These are phyloP conservation scores for Osmerus mordax DNA, from an alignment of 2,113 vertebrate genomes.

Conservation along the genomic window DNA sequence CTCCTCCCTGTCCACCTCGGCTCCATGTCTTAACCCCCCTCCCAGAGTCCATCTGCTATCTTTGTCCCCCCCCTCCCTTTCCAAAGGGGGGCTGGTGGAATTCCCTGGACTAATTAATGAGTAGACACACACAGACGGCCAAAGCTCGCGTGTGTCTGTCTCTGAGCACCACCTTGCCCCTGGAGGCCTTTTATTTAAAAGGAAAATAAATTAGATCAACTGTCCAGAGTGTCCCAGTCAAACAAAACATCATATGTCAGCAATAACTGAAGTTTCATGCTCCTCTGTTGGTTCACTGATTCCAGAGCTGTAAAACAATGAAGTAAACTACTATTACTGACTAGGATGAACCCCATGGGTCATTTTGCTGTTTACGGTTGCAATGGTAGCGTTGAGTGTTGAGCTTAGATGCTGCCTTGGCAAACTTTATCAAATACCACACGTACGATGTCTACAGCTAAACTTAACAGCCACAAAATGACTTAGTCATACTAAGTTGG, in stretches of 20 bases:
- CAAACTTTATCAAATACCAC: too few species aligned
- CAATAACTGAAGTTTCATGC: constrained; percentile 17
- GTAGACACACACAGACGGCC: constrained; percentile 73
- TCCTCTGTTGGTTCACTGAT: neutral
- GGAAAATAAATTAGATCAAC: constrained; percentile 71
- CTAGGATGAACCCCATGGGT: too few species aligned
- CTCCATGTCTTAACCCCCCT: constrained; percentile 63
- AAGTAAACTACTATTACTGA: neutral
- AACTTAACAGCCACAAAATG: neutral
- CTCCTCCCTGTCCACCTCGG: constrained; percentile 52
- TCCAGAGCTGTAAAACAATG: neutral
- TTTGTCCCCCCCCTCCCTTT: constrained; percentile 60
- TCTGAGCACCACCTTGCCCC: constrained; percentile 55
- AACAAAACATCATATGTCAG: constrained; percentile 47
- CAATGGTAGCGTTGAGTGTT: too few species aligned
- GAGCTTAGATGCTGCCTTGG: too few species aligned
- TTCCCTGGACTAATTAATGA: constrained; percentile 81
- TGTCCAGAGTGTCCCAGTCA: constrained; percentile 63
- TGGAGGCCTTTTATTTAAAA: constrained; percentile 69
- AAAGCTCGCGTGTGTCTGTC: constrained; percentile 68
- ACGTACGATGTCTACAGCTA: too few species aligned
- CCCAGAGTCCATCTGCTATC: constrained; percentile 78
- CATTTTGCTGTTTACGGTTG: neutral
- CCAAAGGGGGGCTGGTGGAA: constrained; percentile 71
- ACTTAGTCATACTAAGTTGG: too few species aligned